Evolutionary conservation across 1,140 invertebrate genomes (phyloP).

Genomic region (Chrysomallon squamiferum): DNA sequence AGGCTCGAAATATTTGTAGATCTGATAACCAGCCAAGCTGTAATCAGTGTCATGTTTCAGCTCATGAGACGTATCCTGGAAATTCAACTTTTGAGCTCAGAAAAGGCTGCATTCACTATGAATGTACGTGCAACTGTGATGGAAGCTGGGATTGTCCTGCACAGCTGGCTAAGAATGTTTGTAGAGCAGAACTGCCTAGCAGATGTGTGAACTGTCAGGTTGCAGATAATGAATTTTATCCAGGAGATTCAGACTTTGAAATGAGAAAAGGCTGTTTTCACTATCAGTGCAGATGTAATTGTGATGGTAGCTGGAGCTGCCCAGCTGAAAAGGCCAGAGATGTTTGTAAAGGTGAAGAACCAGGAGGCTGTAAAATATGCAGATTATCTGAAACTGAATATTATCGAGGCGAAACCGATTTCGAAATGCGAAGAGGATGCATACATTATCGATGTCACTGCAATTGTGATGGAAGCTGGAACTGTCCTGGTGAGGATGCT

Average conservation of each 20-base stretch:
- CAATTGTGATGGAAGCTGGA: conserved; percentile 35
- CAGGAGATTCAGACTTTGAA: conserved; percentile 24
- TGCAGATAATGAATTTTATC: conserved; percentile 17
- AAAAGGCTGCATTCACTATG: conserved; percentile 33
- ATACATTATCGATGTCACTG: conserved; percentile 35
- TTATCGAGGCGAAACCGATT: conserved; percentile 19
- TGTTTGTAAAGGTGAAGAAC: conserved; percentile 28
- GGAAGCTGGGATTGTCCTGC: conserved; percentile 44
- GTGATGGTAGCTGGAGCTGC: conserved; percentile 45
- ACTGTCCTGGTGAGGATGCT: conserved; percentile 22
- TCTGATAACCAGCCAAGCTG: conserved; percentile 6
- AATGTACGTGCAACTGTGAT: conserved; percentile 42
- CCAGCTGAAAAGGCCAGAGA: conserved; percentile 38
- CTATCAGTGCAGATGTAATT: conserved; percentile 42
- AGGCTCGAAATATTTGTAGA: conserved; percentile 24
- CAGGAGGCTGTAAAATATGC: conserved; percentile 25
- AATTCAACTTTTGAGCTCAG: conserved; percentile 20
- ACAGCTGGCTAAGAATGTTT: conserved; percentile 30
- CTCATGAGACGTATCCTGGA: conserved; percentile 6
- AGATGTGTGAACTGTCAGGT: conserved; percentile 21
- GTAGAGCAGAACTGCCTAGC: conserved; percentile 19
- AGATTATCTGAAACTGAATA: conserved; percentile 20
- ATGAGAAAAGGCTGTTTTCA: conserved; percentile 31
- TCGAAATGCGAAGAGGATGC: conserved; percentile 29
- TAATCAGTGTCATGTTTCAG: conserved; percentile 17